Percentiles rank a stretch among this genome's conserved stretches.
Evolutionary conservation across 2,888 invertebrate species (phyloP).

Genomic region (Fissipunctia ypsillon): DNA sequence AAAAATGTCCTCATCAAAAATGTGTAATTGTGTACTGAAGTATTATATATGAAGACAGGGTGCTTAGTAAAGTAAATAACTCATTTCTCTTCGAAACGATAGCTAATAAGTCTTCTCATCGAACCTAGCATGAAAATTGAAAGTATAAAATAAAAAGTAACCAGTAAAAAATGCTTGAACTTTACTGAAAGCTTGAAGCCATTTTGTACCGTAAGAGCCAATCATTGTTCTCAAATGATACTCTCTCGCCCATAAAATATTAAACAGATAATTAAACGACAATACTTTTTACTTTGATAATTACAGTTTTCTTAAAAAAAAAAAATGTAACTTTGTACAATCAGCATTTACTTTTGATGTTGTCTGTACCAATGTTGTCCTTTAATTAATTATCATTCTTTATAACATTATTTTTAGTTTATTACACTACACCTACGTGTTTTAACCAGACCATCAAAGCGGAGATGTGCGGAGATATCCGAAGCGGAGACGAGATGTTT

Average conservation of each 20-base stretch:
- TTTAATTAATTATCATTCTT: conserved; percentile 18
- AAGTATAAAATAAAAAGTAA: neutral
- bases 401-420: neutral
- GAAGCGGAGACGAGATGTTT: too few species aligned
- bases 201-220: neutral
- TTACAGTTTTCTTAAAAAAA: neutral
- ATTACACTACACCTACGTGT: too few species aligned
- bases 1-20: conserved; percentile 28
- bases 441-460: too few species aligned
- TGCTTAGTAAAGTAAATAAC: neutral
- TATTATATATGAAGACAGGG: conserved; percentile 3
- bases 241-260: neutral
- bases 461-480: too few species aligned
- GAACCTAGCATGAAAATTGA: neutral
- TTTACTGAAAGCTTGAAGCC: neutral
- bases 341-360: neutral
- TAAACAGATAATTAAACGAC: neutral
- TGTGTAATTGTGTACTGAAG: neutral
- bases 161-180: neutral
- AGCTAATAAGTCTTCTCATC: neutral
- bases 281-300: conserved; percentile 3
- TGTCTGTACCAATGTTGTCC: neutral
- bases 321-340: neutral
- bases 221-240: conserved; percentile 6
- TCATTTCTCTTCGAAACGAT: neutral